Base-by-base conservation (phyloP, 2,797 vertebrate species). In the Leuciscus waleckii region DNA sequence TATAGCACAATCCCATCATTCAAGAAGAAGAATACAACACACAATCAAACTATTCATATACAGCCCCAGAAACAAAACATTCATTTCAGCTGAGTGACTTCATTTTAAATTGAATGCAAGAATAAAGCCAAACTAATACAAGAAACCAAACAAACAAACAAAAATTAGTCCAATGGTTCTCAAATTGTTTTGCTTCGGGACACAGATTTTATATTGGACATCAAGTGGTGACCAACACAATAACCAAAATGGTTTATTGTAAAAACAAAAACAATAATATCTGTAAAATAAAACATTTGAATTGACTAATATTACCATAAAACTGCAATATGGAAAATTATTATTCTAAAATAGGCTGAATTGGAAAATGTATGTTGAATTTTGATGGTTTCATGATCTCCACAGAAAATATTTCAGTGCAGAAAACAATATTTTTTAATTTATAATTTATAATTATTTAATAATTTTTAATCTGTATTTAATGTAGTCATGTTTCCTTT, bases 31-130 rank as follows among this genome's bases (percentile, higher is more conserved):
- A 69, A 78, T 58, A 69, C 74, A 56, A 88, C 43, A 82, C 79
- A 79, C 77, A 81, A 84, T 81, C 51, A 58, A 69, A 58, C 89
- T 83, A 78, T 85, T 88, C 85, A 83, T 68, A 49, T 35, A 41
- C 37, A 21, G 56, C 46, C 51, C 35, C 5, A 76, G 63, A 69
- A 84, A 41, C 73, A 78, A 70, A 84, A 70, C 63, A 84, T 39
- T 9, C 32, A 84, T 63, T 41, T 77, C 35, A 83, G 73, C 43
- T 54, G 21, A 19, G 10, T 6, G 46, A 41, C 39, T 54, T 68
- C 17, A 56, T 23, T 39, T 56, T 2, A 14, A 26, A 78, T 76
- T 1, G 26, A 23, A 76, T 29, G 81, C 21, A 26, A 51, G 41
- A 67, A 65, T 67, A 11, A 67, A 46, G 41, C 61, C 56, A 37